These are phyloP conservation scores for Epirrita christyi DNA, from an alignment of 2,888 invertebrate species.

Conservation along the genomic window DNA sequence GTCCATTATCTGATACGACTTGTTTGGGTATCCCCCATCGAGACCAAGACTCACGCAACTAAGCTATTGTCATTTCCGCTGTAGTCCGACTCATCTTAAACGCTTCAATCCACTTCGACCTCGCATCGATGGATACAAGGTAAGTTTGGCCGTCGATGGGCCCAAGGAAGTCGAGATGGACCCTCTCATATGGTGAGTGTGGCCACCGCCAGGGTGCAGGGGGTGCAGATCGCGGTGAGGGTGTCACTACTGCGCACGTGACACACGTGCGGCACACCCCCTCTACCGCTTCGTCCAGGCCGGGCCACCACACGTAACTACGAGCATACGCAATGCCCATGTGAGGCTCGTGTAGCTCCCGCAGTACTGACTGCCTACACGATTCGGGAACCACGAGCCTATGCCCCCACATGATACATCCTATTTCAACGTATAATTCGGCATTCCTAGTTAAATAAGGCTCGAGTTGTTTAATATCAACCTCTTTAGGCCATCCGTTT, in stretches of 20 bases:
- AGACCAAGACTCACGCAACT: conserved; percentile 12
- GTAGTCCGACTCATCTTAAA: conserved; percentile 24
- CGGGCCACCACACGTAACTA: too few relatives aligned
- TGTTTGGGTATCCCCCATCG: too few relatives aligned
- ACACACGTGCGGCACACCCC: conserved; percentile 19
- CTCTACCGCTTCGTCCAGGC: conserved; percentile 28
- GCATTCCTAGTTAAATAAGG: background rate
- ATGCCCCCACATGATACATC: conserved; percentile 31
- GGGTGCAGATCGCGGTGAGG: conserved; percentile 25
- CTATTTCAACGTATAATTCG: conserved; percentile 6
- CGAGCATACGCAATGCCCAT: too few relatives aligned
- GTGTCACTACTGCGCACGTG: conserved; percentile 17
- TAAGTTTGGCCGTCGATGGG: conserved; percentile 23
- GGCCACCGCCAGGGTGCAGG: conserved; percentile 24
- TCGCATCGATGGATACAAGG: conserved; percentile 28
- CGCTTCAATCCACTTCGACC: conserved; percentile 36
- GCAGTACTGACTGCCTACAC: too few relatives aligned
- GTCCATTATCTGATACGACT: conserved; percentile 36
- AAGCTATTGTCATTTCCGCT: background rate
- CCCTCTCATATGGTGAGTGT: conserved; percentile 7
- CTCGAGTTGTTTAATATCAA: conserved; percentile 18
- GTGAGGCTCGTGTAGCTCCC: too few relatives aligned
- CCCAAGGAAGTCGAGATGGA: conserved; percentile 31
- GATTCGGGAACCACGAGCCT: conserved; percentile 27
- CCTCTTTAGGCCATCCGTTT: conserved; percentile 36